phyloP scores from a whole-genome alignment of 2,888 invertebrate species.

The Euplexia lucipara region DNA sequence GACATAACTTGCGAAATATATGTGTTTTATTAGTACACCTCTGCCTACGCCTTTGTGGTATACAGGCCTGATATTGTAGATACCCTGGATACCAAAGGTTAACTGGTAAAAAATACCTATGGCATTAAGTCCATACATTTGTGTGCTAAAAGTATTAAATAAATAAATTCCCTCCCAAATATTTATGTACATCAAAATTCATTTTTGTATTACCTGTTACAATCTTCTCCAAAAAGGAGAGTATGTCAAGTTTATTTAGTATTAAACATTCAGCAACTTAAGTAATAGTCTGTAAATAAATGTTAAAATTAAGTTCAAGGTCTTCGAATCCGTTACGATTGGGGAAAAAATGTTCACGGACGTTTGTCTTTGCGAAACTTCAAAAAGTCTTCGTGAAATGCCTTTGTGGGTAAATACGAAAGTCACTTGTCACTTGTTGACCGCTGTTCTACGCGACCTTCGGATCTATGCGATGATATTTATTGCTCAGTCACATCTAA shows the following conservation, averaged over 20 bases:
- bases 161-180: too few relatives aligned
- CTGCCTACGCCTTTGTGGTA: too few relatives aligned
- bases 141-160: too few relatives aligned
- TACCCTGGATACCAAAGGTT: too few relatives aligned
- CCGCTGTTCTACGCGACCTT: slow-evolving; percentile 30
- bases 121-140: too few relatives aligned
- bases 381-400: slow-evolving; percentile 16
- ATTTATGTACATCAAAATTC: too few relatives aligned
- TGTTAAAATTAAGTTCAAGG: slow-evolving; percentile 55
- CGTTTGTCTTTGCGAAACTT: slow-evolving; percentile 25
- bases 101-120: too few relatives aligned
- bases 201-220: too few relatives aligned
- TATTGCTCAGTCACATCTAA: slow-evolving; percentile 41
- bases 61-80: too few relatives aligned
- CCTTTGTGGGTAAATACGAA: slow-evolving; percentile 25
- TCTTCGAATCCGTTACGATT: slow-evolving; percentile 28
- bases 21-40: too few relatives aligned
- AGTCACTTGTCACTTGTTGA: slow-evolving; percentile 11
- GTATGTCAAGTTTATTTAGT: slow-evolving; percentile 38
- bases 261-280: slow-evolving; percentile 21
- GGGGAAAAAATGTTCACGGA: slow-evolving; percentile 47
- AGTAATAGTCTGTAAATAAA: slow-evolving; percentile 36
- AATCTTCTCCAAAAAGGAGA: slow-evolving; percentile 4
- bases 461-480: slow-evolving; percentile 40
- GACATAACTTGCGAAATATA: too few relatives aligned